phyloP scores from a whole-genome alignment of 2,113 vertebrate genomes.

The Dipodomys stephensi region DNA sequence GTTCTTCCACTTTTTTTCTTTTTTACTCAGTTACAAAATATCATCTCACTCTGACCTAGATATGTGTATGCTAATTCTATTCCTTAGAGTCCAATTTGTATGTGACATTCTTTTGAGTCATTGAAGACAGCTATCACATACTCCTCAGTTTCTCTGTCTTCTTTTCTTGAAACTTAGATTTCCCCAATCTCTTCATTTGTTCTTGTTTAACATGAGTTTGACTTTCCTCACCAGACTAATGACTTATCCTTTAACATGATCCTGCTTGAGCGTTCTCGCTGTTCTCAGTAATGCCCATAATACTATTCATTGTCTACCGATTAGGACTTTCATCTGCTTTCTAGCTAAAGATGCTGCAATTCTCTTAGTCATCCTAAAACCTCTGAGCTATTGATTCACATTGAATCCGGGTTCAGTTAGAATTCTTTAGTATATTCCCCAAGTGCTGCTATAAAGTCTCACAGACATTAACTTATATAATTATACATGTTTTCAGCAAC shows the following conservation, averaged over 20 bases:
- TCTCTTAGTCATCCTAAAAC: not conserved
- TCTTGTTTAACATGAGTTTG: constrained; percentile 1
- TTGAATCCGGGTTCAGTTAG: not conserved
- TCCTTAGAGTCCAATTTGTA: not conserved
- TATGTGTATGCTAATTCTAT: not conserved
- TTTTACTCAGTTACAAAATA: not conserved
- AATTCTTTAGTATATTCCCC: not conserved
- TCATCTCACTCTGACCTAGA: not conserved
- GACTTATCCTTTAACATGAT: not conserved
- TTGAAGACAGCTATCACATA: not conserved
- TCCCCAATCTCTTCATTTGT: not conserved
- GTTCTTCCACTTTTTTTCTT: not conserved
- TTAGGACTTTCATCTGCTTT: not conserved
- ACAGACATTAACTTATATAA: not conserved
- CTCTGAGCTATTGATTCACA: not conserved
- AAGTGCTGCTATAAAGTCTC: not conserved
- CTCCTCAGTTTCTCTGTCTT: not conserved
- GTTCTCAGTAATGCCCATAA: not conserved
- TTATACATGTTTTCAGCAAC: not conserved
- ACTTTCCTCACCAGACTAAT: not conserved
- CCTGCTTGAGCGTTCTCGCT: not conserved
- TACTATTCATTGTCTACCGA: not conserved
- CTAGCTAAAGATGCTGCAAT: not conserved
- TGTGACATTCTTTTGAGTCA: not conserved
- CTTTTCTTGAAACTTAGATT: constrained; percentile 10